Base-by-base conservation (phyloP, 2,888 invertebrate species). In the Lissocephala sabroskyi region DNA sequence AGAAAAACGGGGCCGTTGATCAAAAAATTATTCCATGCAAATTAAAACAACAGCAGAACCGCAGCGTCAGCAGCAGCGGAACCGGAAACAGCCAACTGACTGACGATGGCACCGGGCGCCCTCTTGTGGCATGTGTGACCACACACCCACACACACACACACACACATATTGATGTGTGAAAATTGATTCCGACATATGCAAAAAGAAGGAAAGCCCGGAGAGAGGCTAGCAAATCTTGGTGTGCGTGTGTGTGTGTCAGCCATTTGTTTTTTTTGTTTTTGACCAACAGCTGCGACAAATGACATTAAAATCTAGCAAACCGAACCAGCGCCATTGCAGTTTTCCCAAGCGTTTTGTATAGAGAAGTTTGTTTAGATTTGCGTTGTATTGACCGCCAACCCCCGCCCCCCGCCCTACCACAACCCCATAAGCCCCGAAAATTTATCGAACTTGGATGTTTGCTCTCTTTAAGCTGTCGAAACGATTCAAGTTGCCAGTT, bases 251-350 rank as follows among this genome's bases (percentile, higher is more conserved):
- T 37, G 28, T 28, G 26, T 26, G 60, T 63, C 76, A 71, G 59
- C 71, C 66, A 71, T 67, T 61, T 57, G 52, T 56, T 41, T 57
- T 57, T 57, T 58, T 33, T 16, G 10, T 43, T 35, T 18, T 30
- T 29, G 35, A 42, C 63, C 52, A 56, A 48, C 70, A 70, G 71
- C 60, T 70, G 70, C 59, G 53, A 30, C 58, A 65, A 77, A 75
- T 75, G 58, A 53, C 62, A 75, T 74, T 75, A 60, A 70, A 63
- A 65, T 65, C 56, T 52, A 59, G 62, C 57, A 44, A 49, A 39
- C 42, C 19, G 9, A 35, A 35, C 10, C 16, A 16, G 17, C 10
- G 35, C 11, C 35, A 10, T 35, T 23, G 23, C 23, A 23, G 23
- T 23, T 23, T 7, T 23, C 7, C n/a, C n/a, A n/a, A n/a, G n/a